Conservation (phyloP, 2,113 vertebrate species). For the Malurus alboscapulatus region DNA sequence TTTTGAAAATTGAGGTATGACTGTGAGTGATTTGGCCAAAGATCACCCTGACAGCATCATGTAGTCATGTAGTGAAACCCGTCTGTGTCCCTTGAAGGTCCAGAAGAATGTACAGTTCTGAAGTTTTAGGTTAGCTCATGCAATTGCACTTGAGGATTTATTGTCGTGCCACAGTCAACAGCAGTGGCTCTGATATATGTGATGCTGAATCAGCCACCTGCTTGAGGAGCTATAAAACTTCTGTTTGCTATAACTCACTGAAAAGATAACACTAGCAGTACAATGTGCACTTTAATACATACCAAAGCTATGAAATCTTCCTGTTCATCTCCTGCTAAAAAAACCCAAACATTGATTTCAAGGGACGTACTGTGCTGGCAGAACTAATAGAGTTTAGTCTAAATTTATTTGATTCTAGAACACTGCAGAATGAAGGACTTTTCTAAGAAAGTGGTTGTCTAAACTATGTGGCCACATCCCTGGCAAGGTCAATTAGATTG, state of each 20-base stretch:
- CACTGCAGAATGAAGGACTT: neutral
- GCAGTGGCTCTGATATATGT: constrained; percentile 3
- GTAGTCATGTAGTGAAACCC: neutral
- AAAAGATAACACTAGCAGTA: constrained; percentile 23
- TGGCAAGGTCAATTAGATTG: neutral
- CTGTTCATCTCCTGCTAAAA: neutral
- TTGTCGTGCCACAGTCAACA: neutral
- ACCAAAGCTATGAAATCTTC: constrained; percentile 21
- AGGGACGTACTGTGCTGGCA: neutral
- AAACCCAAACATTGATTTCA: neutral
- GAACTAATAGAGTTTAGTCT: neutral
- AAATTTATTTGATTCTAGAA: neutral
- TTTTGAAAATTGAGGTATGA: neutral
- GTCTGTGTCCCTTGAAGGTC: neutral
- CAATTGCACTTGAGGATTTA: constrained; percentile 28
- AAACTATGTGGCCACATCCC: neutral
- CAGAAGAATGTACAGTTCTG: neutral
- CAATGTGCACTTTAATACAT: neutral
- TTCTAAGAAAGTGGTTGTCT: neutral
- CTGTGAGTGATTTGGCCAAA: neutral
- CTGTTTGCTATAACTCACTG: constrained; percentile 40
- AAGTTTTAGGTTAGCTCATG: neutral
- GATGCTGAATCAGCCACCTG: constrained; percentile 50
- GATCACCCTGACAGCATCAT: neutral
- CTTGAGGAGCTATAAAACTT: constrained; percentile 7